Evolutionary conservation across 1,140 invertebrate species (phyloP), one percentile per base, ranked within the genome.

Genomic region (Drosophila azteca): DNA sequence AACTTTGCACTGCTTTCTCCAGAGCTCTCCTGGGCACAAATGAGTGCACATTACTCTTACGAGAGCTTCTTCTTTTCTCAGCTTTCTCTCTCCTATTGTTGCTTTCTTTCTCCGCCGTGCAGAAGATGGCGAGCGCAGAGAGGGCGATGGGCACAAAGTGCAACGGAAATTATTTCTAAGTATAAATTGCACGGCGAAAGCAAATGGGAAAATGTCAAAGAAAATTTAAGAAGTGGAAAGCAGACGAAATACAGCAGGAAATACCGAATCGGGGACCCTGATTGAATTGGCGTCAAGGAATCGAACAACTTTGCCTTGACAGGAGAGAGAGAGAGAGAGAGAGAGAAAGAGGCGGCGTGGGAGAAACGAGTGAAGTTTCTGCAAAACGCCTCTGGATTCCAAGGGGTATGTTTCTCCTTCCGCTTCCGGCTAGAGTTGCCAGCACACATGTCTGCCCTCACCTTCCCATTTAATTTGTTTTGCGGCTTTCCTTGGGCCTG

Each of bases 101-200:
- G 24, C 24, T 24, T 24, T 4, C 24, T 24, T 24, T 24, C 4
- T 24, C 24, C 24, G 24, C 31, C 24, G 22, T 29, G 29, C 29
- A 29, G 29, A 31, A 8, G 29, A 2, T 11, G 31, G 24, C 0
- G 31, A 3, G 8, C 2, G 7, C 2, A 20, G 29, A 0, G 31
- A 11, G 8, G 8, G 9, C 31, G 9, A 11, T 35, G 31, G 41
- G 44, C 0, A 13, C 35, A 24, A 59, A 73, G 59, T 73, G 69
- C 72, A 73, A 43, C 54, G 54, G 54, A 74, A 76, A 66, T 74
- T 76, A 67, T 67, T 73, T 61, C 54, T 15, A 67, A 74, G 61
- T 74, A 61, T 51, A 55, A 67, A 59, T 45, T 63, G 45, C 39
- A 35, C 8, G 13, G 44, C 15, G 52, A 66, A 60, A 46, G 53